Percentiles rank a stretch among this genome's conserved stretches.
These are phyloP conservation scores for Oscheius myriophilus DNA, from an alignment of 2,888 invertebrate species.

Conservation along the genomic window DNA sequence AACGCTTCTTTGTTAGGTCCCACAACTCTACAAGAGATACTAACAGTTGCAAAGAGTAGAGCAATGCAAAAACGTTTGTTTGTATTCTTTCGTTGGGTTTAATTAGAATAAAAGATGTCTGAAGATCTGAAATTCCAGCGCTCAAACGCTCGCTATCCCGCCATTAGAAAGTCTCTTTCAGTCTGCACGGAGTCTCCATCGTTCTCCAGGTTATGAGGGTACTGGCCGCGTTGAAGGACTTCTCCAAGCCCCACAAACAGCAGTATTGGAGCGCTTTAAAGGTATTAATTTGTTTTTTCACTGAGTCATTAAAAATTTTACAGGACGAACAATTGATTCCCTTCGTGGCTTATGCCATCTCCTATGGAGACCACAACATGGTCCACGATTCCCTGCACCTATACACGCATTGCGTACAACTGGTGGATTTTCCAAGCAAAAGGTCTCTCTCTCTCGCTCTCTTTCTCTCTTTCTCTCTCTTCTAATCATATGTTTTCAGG, in stretches of 20 bases:
- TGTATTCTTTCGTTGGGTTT: no score
- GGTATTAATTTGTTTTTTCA: constrained; percentile 47
- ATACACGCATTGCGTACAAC: constrained; percentile 69
- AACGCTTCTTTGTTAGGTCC: no score
- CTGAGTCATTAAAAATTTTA: constrained; percentile 24
- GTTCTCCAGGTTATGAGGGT: constrained; percentile 60
- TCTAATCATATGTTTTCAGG: constrained; percentile 33
- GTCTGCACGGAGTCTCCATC: constrained; percentile 58
- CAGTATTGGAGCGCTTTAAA: constrained; percentile 70
- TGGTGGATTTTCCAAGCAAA: constrained; percentile 70
- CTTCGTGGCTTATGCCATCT: constrained; percentile 71
- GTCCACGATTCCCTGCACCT: constrained; percentile 71
- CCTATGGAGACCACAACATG: constrained; percentile 68
- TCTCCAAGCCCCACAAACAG: constrained; percentile 66
- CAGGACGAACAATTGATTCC: constrained; percentile 71
- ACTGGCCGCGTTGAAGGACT: constrained; percentile 64
- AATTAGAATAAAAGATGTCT: no score
- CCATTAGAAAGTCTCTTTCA: constrained; percentile 24
- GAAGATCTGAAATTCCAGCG: no score
- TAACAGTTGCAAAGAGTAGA: no score
- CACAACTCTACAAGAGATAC: no score
- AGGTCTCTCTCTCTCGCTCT: constrained; percentile 52
- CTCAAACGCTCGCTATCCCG: no score
- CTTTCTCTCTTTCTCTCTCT: not conserved
- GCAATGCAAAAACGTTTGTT: no score